Evolutionary conservation across 92 coral and sea anemone genomes (phyloP), one percentile per base, ranked within the genome.

Genomic region (Hydrozoanthus gracilis): DNA sequence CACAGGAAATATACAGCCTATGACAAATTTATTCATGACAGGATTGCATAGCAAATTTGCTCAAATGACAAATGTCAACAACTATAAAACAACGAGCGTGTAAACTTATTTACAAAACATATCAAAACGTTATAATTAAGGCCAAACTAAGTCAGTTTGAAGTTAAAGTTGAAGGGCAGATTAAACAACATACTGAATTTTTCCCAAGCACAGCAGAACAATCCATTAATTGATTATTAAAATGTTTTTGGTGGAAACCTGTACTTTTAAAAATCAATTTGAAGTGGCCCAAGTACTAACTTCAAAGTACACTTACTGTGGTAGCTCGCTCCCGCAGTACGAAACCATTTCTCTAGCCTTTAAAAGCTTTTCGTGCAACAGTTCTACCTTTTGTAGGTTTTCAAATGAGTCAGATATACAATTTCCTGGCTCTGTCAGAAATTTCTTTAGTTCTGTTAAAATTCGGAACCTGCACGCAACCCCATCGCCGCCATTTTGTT

Each of bases 281-380:
- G 70, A 65, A 65, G 70, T 64, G 70, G 70, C 51, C 74, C 74
- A 70, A 70, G 74, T 70, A 1, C 74, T 27, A 16, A 6, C 6
- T 52, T 52, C 5, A 52, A 11, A 52, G 60, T 52, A 5, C 11
- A 52, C 60, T 11, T 5, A 11, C 60, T 52, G 5, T 52, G 60
- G 12, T 70, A 27, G 51, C 71, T 65, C n/a, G 44, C 86, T 88
- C 83, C 79, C 76, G 86, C 78, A 88, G 82, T 71, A 82, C 86
- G 73, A 88, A 84, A 88, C 91, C 14, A 92, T 88, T 79, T 91
- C 92, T 75, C 86, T 89, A 86, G 92, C 94, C 92, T 88, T 92
- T 46, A 91, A 79, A 80, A 88, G 94, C 88, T 88, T 86, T 55
- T 91, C 86, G 64, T 75, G 94, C 77, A 80, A 58, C 79, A 87